Conservation (phyloP, 2,113 vertebrate species). For the Haplotaxodon microlepis region DNA sequence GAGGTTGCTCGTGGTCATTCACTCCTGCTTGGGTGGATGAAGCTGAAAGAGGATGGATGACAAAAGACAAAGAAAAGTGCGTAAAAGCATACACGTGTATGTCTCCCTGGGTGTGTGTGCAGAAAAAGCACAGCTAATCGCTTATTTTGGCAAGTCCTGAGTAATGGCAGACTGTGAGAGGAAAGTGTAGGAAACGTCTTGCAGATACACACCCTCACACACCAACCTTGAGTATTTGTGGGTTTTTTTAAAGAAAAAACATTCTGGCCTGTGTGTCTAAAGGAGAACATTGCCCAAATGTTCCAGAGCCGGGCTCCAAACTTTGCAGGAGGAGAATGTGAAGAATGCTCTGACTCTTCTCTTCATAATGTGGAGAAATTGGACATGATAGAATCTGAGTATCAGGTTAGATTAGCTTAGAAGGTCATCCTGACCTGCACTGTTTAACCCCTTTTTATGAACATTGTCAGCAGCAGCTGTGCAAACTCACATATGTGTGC, state of each 20-base stretch:
- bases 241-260: not conserved
- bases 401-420: constrained; percentile 30
- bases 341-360: constrained; percentile 35
- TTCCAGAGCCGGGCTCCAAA: constrained; percentile 35
- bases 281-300: constrained; percentile 36
- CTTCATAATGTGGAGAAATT: constrained; percentile 17
- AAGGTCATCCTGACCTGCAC: not conserved
- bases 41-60: not conserved
- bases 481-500: not conserved
- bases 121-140: constrained; percentile 35
- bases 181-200: constrained; percentile 26
- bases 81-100: not conserved
- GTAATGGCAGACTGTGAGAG: not conserved
- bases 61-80: not conserved
- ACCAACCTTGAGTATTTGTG: not conserved
- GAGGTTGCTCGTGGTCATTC: not conserved
- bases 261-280: not conserved
- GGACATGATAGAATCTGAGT: constrained; percentile 24
- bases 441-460: not conserved
- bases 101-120: constrained; percentile 14
- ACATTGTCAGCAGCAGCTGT: not conserved
- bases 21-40: not conserved
- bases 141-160: constrained; percentile 47
- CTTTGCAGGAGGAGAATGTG: constrained; percentile 30
- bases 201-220: not conserved